Base-by-base conservation (phyloP, 2,113 vertebrate species). In the Coracopsis vasa region DNA sequence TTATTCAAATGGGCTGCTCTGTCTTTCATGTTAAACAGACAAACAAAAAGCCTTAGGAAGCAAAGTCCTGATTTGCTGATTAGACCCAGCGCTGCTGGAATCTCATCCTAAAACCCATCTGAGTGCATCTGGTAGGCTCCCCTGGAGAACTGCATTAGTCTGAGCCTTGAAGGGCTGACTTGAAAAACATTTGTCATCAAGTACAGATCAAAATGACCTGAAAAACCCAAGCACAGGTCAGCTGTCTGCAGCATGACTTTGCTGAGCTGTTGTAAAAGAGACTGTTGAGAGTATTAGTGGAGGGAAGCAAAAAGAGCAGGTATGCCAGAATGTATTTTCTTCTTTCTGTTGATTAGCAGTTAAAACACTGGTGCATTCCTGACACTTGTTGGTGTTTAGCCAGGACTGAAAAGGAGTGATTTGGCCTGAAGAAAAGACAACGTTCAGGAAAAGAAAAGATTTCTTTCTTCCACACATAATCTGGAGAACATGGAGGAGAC, bases 41-140 rank as follows among this genome's bases (percentile, higher is more conserved):
- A 96, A 92, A 93, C 72, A 89, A 47, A 90, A 80, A 91, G 69
- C 90, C 73, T 84, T 13, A 82, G 92, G 94, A 95, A 91, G 91
- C 67, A 33, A 75, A 86, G 83, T 48, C 86, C 72, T 64, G 75
- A 84, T 95, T 84, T 89, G 86, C 83, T 92, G 92, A 92, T 97
- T 92, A 92, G 90, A 84, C 65, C 92, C 86, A 87, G 31, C 92
- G 44, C 88, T 79, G 86, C 77, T 94, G 95, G 96, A 94, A 73
- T 51, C 95, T 86, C 83, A 80, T 92, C 95, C 92, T 19, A 66
- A 95, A 94, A 96, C 64, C 91, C 71, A 64, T 86, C 92, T 11
- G 60, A 91, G 86, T 69, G 70, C 86, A 75, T 74, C 91, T 90
- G 61, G 9, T 18, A 2, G 90, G 90, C 80, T 93, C 86, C 92